These are phyloP conservation scores for Mythimna impura DNA, from an alignment of 2,888 invertebrate species.

Conservation along the genomic window DNA sequence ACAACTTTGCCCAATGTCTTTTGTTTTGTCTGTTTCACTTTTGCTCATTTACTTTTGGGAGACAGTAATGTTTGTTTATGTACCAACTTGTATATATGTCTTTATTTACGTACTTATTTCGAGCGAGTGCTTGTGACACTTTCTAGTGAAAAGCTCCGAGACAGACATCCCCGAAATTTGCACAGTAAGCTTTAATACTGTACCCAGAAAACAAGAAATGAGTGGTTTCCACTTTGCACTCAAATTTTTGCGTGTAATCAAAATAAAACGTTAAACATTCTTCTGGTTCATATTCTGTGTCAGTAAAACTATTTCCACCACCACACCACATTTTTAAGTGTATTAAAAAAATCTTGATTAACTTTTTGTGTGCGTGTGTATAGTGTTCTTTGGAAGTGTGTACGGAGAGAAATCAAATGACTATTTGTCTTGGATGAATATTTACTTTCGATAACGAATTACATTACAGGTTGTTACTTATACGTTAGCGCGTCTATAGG, in stretches of 20 bases:
- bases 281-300: too few relatives aligned
- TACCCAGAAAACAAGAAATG: conserved; percentile 8
- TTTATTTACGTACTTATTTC: conserved; percentile 35
- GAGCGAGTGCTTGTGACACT: conserved; percentile 27
- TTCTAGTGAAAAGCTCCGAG: conserved; percentile 14
- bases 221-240: neutral
- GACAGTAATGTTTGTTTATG: conserved; percentile 15
- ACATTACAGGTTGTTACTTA: too few relatives aligned
- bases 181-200: conserved; percentile 1
- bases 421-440: too few relatives aligned
- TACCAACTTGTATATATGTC: conserved; percentile 3
- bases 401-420: too few relatives aligned
- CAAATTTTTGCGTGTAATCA: conserved; percentile 1
- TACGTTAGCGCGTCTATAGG: too few relatives aligned
- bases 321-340: too few relatives aligned
- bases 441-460: too few relatives aligned
- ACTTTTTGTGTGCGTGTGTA: too few relatives aligned
- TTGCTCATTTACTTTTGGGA: conserved; percentile 29
- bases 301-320: too few relatives aligned
- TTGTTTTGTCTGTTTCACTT: neutral
- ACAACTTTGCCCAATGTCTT: neutral
- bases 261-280: neutral
- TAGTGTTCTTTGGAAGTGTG: too few relatives aligned
- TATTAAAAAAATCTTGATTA: too few relatives aligned
- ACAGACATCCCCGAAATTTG: conserved; percentile 33